Evolutionary conservation across 2,888 invertebrate species (phyloP).

Genomic region (Temnothorax unifasciatus): DNA sequence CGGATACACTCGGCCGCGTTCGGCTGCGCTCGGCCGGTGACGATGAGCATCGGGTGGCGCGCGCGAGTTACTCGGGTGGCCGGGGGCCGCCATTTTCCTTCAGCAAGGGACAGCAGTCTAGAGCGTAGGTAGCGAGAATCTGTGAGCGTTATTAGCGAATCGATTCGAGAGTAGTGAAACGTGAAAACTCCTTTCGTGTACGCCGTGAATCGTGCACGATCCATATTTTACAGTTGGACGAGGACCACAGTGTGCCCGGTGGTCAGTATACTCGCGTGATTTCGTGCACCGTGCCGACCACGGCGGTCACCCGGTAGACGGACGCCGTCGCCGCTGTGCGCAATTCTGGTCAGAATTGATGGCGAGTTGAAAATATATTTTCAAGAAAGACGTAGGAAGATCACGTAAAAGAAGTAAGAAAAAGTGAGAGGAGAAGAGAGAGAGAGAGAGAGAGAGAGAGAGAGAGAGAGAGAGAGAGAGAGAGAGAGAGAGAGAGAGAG

Average conservation of each 20-base stretch:
- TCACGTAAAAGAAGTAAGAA: constrained; percentile 41
- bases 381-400: constrained; percentile 57
- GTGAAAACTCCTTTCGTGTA: constrained; percentile 27
- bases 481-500: constrained; percentile 25
- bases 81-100: constrained; percentile 85
- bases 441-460: constrained; percentile 20
- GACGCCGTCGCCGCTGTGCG: constrained; percentile 72
- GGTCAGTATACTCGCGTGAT: constrained; percentile 24
- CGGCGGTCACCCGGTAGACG: constrained; percentile 65
- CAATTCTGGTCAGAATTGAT: constrained; percentile 57
- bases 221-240: not conserved
- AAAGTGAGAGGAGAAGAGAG: not conserved
- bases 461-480: constrained; percentile 24
- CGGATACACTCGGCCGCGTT: constrained; percentile 67
- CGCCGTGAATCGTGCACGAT: constrained; percentile 29
- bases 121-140: constrained; percentile 75
- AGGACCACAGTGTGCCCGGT: constrained; percentile 20
- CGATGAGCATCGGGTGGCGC: constrained; percentile 83
- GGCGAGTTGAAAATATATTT: constrained; percentile 64
- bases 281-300: constrained; percentile 71
- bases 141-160: constrained; percentile 50
- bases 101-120: constrained; percentile 84
- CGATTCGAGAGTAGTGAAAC: constrained; percentile 24
- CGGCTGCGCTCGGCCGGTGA: constrained; percentile 72
- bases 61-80: constrained; percentile 82